phyloP scores from a whole-genome alignment of 2,797 vertebrate species.

The Sebastes nivosus region DNA sequence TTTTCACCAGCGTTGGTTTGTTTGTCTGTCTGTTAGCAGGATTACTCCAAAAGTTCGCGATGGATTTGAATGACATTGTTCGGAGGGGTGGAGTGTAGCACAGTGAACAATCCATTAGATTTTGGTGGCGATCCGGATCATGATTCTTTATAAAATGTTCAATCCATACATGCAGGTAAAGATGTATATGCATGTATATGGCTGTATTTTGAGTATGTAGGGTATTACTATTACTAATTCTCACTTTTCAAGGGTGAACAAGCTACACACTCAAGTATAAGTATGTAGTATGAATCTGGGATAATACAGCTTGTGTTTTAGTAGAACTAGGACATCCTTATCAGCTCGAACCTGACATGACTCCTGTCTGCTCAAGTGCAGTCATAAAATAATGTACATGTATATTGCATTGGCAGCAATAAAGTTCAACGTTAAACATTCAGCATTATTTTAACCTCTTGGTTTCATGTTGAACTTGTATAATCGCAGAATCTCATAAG shows the following conservation, averaged over 20 bases:
- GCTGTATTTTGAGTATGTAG: not conserved
- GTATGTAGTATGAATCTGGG: not conserved
- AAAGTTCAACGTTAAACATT: not conserved
- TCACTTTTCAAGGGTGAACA: not conserved
- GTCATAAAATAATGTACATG: constrained; percentile 45
- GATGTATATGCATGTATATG: not conserved
- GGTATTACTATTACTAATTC: not conserved
- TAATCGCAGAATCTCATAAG: not conserved
- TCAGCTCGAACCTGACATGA: constrained; percentile 35
- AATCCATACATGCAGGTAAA: not conserved
- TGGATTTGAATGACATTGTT: too few species aligned
- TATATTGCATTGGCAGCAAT: not conserved
- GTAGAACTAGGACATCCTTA: constrained; percentile 54
- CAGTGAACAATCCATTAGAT: too few species aligned
- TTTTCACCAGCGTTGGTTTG: too few species aligned
- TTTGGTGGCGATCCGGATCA: too few species aligned
- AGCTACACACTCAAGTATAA: not conserved
- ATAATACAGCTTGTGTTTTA: not conserved
- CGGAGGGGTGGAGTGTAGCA: too few species aligned
- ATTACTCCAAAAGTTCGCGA: too few species aligned
- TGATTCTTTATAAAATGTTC: not conserved
- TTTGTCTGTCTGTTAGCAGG: too few species aligned
- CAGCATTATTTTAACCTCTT: not conserved
- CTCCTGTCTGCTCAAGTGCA: not conserved
- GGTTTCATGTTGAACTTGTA: not conserved